These are phyloP conservation scores for Ibidorhyncha struthersii DNA, from an alignment of 2,113 vertebrate species.

Conservation along the genomic window DNA sequence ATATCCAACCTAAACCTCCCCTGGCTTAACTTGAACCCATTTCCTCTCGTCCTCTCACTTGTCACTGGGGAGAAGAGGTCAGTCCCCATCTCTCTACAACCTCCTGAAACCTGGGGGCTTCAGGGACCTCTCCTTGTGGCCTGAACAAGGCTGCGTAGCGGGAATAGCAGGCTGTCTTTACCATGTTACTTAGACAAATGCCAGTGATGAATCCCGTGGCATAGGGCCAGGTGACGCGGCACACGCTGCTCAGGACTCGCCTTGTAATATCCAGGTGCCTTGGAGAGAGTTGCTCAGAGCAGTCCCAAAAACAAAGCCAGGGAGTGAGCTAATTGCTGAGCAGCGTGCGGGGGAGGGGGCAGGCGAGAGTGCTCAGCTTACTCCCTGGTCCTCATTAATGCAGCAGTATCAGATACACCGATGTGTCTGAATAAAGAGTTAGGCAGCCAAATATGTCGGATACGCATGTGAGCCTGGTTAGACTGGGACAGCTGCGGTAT, in stretches of 20 bases:
- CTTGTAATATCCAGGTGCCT: background rate
- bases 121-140: accelerated
- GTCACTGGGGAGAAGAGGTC: too few relatives aligned
- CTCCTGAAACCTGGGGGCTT: background rate
- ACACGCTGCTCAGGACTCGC: background rate
- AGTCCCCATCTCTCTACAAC: too few relatives aligned
- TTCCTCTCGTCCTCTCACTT: too few relatives aligned
- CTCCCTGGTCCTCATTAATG: background rate
- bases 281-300: background rate
- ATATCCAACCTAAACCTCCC: too few relatives aligned
- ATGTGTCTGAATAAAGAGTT: background rate
- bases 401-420: background rate
- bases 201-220: background rate
- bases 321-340: background rate
- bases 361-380: background rate
- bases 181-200: background rate
- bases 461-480: background rate
- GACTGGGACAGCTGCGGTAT: accelerated
- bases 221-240: background rate
- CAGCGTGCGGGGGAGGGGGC: accelerated
- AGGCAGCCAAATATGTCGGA: background rate
- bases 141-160: background rate
- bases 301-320: background rate
- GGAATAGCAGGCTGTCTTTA: background rate
- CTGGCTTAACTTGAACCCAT: too few relatives aligned